A percentile compares a stretch with the other conserved stretches of the same genome.
Evolutionary conservation across 2,113 vertebrate species (phyloP).

Genomic region (Calonectris borealis): DNA sequence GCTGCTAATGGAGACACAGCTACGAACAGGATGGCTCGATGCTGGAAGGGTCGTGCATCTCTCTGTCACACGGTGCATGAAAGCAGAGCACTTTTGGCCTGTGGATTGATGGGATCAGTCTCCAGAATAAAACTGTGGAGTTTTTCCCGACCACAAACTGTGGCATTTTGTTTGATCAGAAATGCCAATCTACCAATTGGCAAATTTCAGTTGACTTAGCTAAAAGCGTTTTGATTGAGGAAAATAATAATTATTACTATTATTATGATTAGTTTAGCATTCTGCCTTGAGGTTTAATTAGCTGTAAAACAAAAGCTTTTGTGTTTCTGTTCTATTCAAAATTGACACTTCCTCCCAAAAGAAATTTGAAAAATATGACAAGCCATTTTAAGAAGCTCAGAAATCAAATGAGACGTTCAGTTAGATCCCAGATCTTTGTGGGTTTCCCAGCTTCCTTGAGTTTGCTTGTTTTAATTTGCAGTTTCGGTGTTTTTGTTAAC

Average conservation of each 20-base stretch:
- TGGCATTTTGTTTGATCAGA: neutral
- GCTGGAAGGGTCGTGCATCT: neutral
- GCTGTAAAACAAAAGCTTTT: constrained; percentile 51
- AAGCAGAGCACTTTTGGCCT: neutral
- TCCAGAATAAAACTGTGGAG: neutral
- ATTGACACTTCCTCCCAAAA: neutral
- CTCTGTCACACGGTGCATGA: neutral
- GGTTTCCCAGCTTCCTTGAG: neutral
- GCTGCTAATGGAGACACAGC: neutral
- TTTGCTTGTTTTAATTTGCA: neutral
- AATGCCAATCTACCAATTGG: neutral
- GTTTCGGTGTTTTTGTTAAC: neutral
- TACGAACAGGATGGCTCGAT: rapidly evolving
- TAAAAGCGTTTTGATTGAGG: constrained; percentile 12
- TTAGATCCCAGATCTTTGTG: neutral
- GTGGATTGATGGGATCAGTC: neutral
- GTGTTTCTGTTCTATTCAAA: constrained; percentile 13
- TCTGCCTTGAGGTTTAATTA: constrained; percentile 39
- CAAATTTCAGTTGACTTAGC: constrained; percentile 1
- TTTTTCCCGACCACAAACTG: neutral
- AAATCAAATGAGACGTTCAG: neutral
- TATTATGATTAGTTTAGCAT: constrained; percentile 9
- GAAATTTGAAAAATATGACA: neutral
- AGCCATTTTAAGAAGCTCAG: neutral
- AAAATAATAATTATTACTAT: constrained; percentile 48